Conservation (phyloP, 2,797 vertebrate species). For the Xenentodon cancila region DNA sequence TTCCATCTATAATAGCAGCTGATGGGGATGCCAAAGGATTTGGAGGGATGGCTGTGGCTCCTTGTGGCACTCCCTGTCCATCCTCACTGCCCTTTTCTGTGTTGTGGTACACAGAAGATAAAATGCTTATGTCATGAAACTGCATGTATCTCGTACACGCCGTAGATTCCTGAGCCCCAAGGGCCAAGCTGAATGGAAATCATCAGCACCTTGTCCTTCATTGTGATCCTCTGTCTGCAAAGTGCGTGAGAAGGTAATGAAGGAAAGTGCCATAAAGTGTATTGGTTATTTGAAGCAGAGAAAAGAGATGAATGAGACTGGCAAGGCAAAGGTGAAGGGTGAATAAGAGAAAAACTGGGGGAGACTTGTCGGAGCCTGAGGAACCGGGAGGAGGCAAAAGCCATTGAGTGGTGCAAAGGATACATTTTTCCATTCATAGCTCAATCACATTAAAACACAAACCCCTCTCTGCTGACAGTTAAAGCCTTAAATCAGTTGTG, state of each 20-base stretch:
- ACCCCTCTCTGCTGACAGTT: conserved; percentile 11
- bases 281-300: conserved; percentile 23
- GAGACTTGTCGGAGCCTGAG: conserved; percentile 18
- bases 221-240: conserved; percentile 55
- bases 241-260: conserved; percentile 41
- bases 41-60: conserved; percentile 39
- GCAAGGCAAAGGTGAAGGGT: conserved; percentile 49
- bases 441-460: conserved; percentile 39
- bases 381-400: conserved; percentile 14
- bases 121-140: conserved; percentile 58
- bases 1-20: conserved; percentile 63
- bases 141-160: conserved; percentile 34
- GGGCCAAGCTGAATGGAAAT: conserved; percentile 48
- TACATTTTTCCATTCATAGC: conserved; percentile 38
- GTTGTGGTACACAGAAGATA: conserved; percentile 21
- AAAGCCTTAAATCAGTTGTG: conserved; percentile 4
- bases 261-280: conserved; percentile 34
- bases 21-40: conserved; percentile 54
- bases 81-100: conserved; percentile 1
- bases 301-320: conserved; percentile 59
- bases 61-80: conserved; percentile 23
- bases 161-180: conserved; percentile 21
- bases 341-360: conserved; percentile 22
- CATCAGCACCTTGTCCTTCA: conserved; percentile 62
- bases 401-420: conserved; percentile 31